Evolutionary conservation across 2,113 vertebrate species (phyloP).

Genomic region (Pseudonaja textilis): DNA sequence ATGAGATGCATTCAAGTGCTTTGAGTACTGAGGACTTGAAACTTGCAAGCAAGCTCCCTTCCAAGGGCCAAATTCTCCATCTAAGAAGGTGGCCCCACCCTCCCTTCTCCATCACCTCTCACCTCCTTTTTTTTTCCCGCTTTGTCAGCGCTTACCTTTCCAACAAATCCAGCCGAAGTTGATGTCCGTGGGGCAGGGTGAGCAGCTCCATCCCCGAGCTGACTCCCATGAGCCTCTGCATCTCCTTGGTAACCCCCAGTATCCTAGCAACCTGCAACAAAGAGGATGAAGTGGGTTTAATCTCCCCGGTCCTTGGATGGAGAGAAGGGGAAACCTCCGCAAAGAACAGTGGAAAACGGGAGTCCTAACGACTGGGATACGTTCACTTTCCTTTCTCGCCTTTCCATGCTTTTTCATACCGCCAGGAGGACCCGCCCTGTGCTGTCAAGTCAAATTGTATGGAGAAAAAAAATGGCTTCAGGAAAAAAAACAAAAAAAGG

Average conservation of each 20-base stretch:
- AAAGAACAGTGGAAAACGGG: not conserved
- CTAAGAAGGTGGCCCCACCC: not conserved
- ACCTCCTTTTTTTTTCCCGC: not conserved
- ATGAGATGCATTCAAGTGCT: not conserved
- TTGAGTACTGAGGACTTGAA: not conserved
- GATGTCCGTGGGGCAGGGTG: constrained; percentile 95
- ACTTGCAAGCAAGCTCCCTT: not conserved
- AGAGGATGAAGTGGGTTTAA: constrained; percentile 62
- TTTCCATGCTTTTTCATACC: not conserved
- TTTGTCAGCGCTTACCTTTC: constrained; percentile 80
- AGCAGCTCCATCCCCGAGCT: constrained; percentile 94
- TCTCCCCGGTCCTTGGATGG: constrained; percentile 44
- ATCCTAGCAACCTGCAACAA: constrained; percentile 91
- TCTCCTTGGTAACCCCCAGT: constrained; percentile 87
- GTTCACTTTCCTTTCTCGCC: not conserved
- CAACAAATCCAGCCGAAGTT: constrained; percentile 92
- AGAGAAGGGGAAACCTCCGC: constrained; percentile 9
- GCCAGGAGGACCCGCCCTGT: not conserved
- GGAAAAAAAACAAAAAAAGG: not conserved
- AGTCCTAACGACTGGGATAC: not conserved
- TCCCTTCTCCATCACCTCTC: not conserved
- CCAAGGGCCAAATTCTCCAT: not conserved
- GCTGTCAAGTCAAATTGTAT: not conserved
- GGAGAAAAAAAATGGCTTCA: not conserved
- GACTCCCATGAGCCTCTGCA: constrained; percentile 96